Percentiles rank a stretch among this genome's conserved stretches.
phyloP scores from a whole-genome alignment of 1,140 invertebrate species.

The Atta colombica region DNA sequence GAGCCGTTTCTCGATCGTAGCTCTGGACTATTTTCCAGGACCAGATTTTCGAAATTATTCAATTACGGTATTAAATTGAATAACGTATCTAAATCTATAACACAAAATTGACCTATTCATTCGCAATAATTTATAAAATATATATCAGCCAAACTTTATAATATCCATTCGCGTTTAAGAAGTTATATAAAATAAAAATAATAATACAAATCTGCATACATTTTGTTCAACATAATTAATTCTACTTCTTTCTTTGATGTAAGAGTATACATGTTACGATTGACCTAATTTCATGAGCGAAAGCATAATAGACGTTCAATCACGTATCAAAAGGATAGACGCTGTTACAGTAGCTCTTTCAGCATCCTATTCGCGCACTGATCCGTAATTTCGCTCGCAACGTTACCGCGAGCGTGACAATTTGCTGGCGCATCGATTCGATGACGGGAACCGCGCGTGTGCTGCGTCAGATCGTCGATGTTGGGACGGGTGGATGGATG shows the following conservation, averaged over 20 bases:
- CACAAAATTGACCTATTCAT: not conserved
- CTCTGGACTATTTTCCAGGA: not conserved
- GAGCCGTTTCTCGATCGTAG: conserved; percentile 36
- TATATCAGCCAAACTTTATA: not conserved
- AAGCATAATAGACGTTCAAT: not conserved
- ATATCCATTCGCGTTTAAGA: not conserved
- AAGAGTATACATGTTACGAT: not conserved
- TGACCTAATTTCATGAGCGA: conserved; percentile 43
- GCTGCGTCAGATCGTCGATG: conserved; percentile 84
- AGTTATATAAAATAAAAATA: not conserved
- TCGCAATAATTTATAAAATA: not conserved
- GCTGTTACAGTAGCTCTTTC: not conserved
- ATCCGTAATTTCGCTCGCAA: conserved; percentile 40
- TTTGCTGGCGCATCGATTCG: conserved; percentile 75
- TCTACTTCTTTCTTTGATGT: not conserved
- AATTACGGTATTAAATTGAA: conserved; percentile 39
- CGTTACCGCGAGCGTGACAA: conserved; percentile 77
- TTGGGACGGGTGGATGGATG: conserved; percentile 75
- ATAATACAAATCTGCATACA: not conserved
- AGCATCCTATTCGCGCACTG: conserved; percentile 27
- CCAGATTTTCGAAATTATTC: conserved; percentile 49
- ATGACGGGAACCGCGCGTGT: conserved; percentile 70
- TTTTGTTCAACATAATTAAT: not conserved
- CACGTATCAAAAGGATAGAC: conserved; percentile 33
- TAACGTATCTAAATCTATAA: conserved; percentile 17